phyloP scores from a whole-genome alignment of 2,113 vertebrate species.

The Oostethus manadensis region DNA sequence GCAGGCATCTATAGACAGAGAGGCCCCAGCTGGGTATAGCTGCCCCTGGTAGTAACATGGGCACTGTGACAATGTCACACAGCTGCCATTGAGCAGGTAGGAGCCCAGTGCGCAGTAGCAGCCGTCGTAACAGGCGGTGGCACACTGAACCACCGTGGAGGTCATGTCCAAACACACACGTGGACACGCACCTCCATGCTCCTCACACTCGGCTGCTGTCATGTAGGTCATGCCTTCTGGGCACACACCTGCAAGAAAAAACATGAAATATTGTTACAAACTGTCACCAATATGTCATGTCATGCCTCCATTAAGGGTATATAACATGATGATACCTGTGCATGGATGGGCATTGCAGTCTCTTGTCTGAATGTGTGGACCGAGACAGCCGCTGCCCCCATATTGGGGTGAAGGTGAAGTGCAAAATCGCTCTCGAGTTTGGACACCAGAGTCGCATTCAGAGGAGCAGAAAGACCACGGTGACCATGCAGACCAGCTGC shows the following conservation, averaged over 20 bases:
- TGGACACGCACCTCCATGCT: constrained; percentile 72
- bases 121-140: constrained; percentile 72
- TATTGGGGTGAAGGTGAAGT: constrained; percentile 54
- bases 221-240: constrained; percentile 71
- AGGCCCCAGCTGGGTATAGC: constrained; percentile 52
- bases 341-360: constrained; percentile 83
- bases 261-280: background rate
- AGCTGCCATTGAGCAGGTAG: constrained; percentile 77
- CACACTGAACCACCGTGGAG: constrained; percentile 72
- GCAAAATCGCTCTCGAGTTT: constrained; percentile 77
- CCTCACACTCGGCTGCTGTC: constrained; percentile 69
- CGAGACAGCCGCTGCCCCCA: constrained; percentile 64
- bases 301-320: background rate
- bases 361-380: constrained; percentile 80
- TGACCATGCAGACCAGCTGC: constrained; percentile 76
- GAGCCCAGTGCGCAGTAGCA: constrained; percentile 77
- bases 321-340: constrained; percentile 57
- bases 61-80: constrained; percentile 68
- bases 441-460: constrained; percentile 76
- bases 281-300: background rate
- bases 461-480: constrained; percentile 78
- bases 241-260: constrained; percentile 69
- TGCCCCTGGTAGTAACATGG: constrained; percentile 76
- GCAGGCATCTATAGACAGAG: constrained; percentile 66
- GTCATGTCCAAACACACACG: constrained; percentile 78